phyloP scores from a whole-genome alignment of 92 coral and sea anemone species.

The Epizoanthus stellaris region DNA sequence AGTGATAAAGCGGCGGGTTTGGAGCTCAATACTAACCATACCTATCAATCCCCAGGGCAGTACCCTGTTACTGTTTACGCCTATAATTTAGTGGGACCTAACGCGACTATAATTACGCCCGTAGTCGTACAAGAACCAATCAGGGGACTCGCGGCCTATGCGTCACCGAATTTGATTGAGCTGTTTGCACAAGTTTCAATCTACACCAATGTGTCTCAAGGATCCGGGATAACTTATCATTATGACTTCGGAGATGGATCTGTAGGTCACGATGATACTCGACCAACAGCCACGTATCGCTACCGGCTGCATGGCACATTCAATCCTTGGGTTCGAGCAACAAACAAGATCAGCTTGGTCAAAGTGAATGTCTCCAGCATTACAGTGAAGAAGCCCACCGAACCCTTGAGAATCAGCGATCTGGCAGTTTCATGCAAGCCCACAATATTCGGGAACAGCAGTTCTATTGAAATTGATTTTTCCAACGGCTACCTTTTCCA shows the following conservation, averaged over 20 bases:
- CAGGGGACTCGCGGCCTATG: conserved; percentile 45
- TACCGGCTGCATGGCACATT: conserved; percentile 57
- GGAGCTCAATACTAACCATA: conserved; percentile 46
- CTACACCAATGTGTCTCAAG: conserved; percentile 34
- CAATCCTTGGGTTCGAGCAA: conserved; percentile 56
- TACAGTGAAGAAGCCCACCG: conserved; percentile 9
- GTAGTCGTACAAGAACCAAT: conserved; percentile 74
- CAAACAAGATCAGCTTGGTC: conserved; percentile 52
- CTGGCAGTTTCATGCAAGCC: conserved; percentile 66
- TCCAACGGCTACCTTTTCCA: conserved; percentile 65
- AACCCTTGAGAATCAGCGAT: conserved; percentile 61
- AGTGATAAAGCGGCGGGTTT: conserved; percentile 30
- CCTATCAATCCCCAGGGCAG: conserved; percentile 48
- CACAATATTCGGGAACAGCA: conserved; percentile 60
- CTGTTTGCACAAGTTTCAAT: conserved; percentile 45
- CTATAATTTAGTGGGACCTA: conserved; percentile 62
- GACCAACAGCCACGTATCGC: conserved; percentile 30
- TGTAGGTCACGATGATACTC: conserved; percentile 7
- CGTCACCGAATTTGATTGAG: conserved; percentile 7
- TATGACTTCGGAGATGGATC: conserved; percentile 75
- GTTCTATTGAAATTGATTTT: conserved; percentile 56
- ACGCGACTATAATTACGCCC: neutral
- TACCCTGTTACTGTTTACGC: conserved; percentile 62
- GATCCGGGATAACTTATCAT: conserved; percentile 52
- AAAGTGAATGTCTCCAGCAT: neutral